Base-by-base conservation (phyloP, 2,888 invertebrate species). In the Cheilosia soror region DNA sequence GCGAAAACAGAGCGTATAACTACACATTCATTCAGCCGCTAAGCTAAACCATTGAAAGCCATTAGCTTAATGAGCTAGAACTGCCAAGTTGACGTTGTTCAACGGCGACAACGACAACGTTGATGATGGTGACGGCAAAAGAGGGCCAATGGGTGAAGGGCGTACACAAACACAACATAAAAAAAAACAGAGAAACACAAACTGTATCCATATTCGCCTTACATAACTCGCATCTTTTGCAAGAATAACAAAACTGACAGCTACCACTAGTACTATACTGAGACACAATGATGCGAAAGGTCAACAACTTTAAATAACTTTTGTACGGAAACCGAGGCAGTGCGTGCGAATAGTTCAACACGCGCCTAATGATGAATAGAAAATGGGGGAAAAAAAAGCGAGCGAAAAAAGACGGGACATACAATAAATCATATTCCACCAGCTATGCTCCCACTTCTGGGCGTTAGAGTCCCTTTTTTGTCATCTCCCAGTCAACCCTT, bases 21-120 rank as follows among this genome's bases (percentile, higher is more conserved):
- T 72, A 71, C 72, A 20, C 69, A 58, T 76, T 58, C 71, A 58
- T 66, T 73, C 72, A 73, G 62, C 69, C 69, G 71, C 71, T 77
- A 65, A 58, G 51, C 66, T 66, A 81, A 85, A 81, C 81, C 72
- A 81, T 85, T 85, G 81, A 66, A 81, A 77, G 72, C 85, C 85
- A 85, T 85, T 85, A 81, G 85, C 77, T 85, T 85, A 85, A 85
- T 85, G 85, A 81, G 81, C 85, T 81, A 81, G 76, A 85, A 81
- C 81, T 85, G 81, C 77, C 81, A 77, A 85, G 72, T 85, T 84
- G 80, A 84, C 80, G 84, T 75, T 84, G 73, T 68, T 79, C 65
- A 81, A 81, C 69, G 57, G 55, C 66, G 47, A 60, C 33, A 44
- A 47, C 25, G 1, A 71, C 47, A n/a, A 53, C 44, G 37, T 31